phyloP scores from a whole-genome alignment of 2,888 invertebrate genomes.

The Alloplasta piceator region DNA sequence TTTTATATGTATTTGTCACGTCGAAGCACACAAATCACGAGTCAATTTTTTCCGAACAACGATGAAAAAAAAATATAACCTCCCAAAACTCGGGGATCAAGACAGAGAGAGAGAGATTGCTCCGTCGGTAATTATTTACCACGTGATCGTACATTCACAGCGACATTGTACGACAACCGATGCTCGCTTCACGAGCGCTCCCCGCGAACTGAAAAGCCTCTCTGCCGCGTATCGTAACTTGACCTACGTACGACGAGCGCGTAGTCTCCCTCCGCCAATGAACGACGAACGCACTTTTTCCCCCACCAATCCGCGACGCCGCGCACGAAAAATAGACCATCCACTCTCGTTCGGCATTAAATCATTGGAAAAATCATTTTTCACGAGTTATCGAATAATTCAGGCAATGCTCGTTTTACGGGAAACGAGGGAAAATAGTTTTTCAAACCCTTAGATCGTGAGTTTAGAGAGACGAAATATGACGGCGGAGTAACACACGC shows the following conservation, averaged over 20 bases:
- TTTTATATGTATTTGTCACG: too few relatives aligned
- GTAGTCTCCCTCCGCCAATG: constrained; percentile 73
- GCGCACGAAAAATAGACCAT: constrained; percentile 75
- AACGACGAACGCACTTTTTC: constrained; percentile 70
- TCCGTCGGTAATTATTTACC: constrained; percentile 68
- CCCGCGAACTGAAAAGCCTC: constrained; percentile 78
- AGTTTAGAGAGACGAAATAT: constrained; percentile 24
- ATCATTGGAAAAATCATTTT: constrained; percentile 2
- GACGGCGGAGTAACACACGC: constrained; percentile 73
- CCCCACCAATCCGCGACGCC: constrained; percentile 70
- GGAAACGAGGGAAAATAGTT: constrained; percentile 39
- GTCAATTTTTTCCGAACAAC: too few relatives aligned
- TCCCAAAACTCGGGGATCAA: too few relatives aligned
- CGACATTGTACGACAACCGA: constrained; percentile 72
- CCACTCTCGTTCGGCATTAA: constrained; percentile 27
- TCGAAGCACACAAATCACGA: too few relatives aligned
- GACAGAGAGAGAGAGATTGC: constrained; percentile 70
- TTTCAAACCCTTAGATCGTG: constrained; percentile 36
- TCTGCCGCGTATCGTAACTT: constrained; percentile 82
- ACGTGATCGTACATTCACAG: constrained; percentile 80
- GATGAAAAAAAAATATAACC: too few relatives aligned
- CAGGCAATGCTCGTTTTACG: not conserved
- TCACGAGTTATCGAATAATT: constrained; percentile 46
- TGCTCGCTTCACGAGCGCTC: constrained; percentile 79
- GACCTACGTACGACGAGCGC: constrained; percentile 82